phyloP scores from a whole-genome alignment of 1,140 invertebrate species.

The Zelostemma sp. region DNA sequence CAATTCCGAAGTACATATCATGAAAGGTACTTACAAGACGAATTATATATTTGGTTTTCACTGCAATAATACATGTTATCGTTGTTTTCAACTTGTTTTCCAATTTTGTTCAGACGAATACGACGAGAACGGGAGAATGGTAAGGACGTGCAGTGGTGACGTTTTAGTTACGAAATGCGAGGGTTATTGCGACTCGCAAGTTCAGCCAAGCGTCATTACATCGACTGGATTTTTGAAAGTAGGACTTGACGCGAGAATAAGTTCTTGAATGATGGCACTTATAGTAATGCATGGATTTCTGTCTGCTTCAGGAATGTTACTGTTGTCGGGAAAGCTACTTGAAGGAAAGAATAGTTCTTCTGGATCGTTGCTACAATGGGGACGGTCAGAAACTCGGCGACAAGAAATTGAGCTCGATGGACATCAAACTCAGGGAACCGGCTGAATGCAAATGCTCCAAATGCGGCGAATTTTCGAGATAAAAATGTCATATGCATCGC shows the following conservation, averaged over 20 bases:
- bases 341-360: slow-evolving; percentile 81
- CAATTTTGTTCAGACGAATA: slow-evolving; percentile 81
- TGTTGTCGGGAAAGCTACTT: slow-evolving; percentile 91
- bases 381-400: slow-evolving; percentile 82
- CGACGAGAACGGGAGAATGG: slow-evolving; percentile 82
- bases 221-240: slow-evolving; percentile 92
- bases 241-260: slow-evolving; percentile 29
- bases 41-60: background rate
- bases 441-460: slow-evolving; percentile 91
- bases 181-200: slow-evolving; percentile 89
- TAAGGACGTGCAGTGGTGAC: slow-evolving; percentile 88
- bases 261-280: background rate
- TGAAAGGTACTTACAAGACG: slow-evolving; percentile 73
- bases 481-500: slow-evolving; percentile 9
- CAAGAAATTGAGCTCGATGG: slow-evolving; percentile 76
- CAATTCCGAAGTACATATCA: slow-evolving; percentile 83
- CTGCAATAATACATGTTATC: slow-evolving; percentile 11
- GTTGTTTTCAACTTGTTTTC: background rate
- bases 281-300: background rate
- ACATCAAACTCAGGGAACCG: slow-evolving; percentile 86
- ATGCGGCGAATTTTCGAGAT: slow-evolving; percentile 73
- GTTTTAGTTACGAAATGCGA: slow-evolving; percentile 90
- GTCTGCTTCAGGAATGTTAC: slow-evolving; percentile 82
- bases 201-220: slow-evolving; percentile 89
- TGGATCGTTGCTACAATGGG: slow-evolving; percentile 88